Percentiles rank a stretch among this genome's conserved stretches.
Evolutionary conservation across 1,140 invertebrate species (phyloP).

Genomic region (Danaus melanippus): DNA sequence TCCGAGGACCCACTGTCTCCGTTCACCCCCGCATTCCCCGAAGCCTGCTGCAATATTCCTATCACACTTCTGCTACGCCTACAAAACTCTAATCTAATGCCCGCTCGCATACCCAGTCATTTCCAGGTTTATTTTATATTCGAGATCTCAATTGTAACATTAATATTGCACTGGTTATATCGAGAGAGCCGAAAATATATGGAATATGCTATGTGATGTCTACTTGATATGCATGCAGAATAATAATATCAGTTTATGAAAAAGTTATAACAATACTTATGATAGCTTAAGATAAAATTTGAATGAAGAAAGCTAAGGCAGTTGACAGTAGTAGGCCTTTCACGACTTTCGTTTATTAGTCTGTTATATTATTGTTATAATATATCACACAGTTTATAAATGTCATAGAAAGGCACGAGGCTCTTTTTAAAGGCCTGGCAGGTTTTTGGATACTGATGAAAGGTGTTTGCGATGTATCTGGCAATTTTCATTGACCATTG

Average conservation of each 20-base stretch:
- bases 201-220: slow-evolving; percentile 7
- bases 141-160: not conserved
- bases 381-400: no score
- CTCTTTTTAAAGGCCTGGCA: slow-evolving; percentile 11
- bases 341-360: no score
- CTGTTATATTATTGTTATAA: no score
- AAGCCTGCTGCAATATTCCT: slow-evolving; percentile 66
- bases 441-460: slow-evolving; percentile 21
- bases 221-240: slow-evolving; percentile 10
- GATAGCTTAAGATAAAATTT: not conserved
- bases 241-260: slow-evolving; percentile 1
- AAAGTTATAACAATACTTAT: not conserved
- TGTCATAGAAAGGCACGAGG: not conserved
- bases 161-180: not conserved
- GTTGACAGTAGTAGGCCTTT: no score
- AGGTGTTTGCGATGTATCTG: slow-evolving; percentile 17
- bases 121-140: not conserved
- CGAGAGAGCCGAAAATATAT: slow-evolving; percentile 15
- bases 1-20: slow-evolving; percentile 70
- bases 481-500: slow-evolving; percentile 16
- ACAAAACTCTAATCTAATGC: slow-evolving; percentile 18
- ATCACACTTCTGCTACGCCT: slow-evolving; percentile 36
- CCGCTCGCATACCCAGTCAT: slow-evolving; percentile 11
- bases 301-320: slow-evolving; percentile 4
- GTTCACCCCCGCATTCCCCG: slow-evolving; percentile 63